These are phyloP conservation scores for Thryonomys swinderianus DNA, from an alignment of 2,113 vertebrate genomes.

Conservation along the genomic window DNA sequence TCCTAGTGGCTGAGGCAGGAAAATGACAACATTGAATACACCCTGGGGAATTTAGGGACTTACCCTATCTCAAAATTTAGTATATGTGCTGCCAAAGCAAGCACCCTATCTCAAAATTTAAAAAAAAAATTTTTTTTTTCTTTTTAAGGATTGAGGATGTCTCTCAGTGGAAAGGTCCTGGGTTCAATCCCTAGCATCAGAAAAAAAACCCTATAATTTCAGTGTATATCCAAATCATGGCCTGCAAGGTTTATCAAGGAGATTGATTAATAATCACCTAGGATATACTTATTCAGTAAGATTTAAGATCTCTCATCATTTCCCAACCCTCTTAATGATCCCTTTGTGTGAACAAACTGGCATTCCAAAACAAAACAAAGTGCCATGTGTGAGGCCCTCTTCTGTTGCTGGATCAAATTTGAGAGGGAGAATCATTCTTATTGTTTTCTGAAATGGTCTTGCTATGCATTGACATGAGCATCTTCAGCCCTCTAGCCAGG, in stretches of 20 bases:
- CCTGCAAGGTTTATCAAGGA: not conserved
- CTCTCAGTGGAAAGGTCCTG: not conserved
- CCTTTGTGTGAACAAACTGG: not conserved
- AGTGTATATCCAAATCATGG: not conserved
- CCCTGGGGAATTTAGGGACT: not conserved
- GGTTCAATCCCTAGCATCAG: not conserved
- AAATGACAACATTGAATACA: not conserved
- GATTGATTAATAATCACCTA: not conserved
- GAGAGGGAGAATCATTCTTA: not conserved
- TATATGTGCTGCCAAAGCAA: too few relatives aligned
- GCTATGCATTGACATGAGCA: not conserved
- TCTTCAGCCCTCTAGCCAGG: not conserved
- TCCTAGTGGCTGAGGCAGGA: not conserved
- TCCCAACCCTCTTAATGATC: not conserved
- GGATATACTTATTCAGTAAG: not conserved
- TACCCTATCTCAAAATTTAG: not conserved
- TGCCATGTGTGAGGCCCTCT: not conserved
- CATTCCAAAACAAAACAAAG: not conserved
- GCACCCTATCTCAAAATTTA: not conserved
- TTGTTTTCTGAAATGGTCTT: too few relatives aligned
- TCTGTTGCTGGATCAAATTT: not conserved
- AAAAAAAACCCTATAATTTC: not conserved
- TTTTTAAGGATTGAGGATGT: not conserved
- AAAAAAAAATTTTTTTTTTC: not conserved
- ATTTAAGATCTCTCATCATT: not conserved